Evolutionary conservation across 2,113 vertebrate species (phyloP), one percentile per base, ranked within the genome.

Genomic region (Campylomormyrus numenius): DNA sequence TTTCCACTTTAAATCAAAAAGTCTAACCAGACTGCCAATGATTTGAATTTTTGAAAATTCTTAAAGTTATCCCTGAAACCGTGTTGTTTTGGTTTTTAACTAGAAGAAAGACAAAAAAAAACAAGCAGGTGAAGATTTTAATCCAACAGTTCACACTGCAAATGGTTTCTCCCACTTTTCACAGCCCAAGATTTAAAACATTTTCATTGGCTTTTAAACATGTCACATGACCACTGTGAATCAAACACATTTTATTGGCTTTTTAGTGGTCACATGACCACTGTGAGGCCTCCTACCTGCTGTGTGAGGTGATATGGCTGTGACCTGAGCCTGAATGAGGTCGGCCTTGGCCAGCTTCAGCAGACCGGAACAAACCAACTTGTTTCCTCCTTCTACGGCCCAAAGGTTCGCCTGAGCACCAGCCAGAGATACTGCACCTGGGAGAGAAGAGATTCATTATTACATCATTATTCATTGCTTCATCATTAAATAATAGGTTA

Each of bases 311-410:
- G 96, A 95, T 92, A 99, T 87, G 11, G 96, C 94, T 0, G 92
- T 96, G 94, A 99, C 97, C 6, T 95, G 96, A 89, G 97, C 98
- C 0, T 95, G 94, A 92, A 98, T 96, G 91, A 99, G 90, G 0
- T 96, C 98, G 89, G 97, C 98, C 70, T 98, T 98, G 66, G 97
- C 97, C 89, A 97, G 94, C 94, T 97, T 98, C 92, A 99, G 95
- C 93, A 99, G 95, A 5, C 97, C 97, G 0, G 97, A 98, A 91
- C 98, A 99, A 48, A 99, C 96, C 93, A 99, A 94, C 91, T 98
- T 99, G 93, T 99, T 99, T 66, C 98, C 98, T 92, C 98, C 98
- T 94, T 99, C 98, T 88, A 99, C 97, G 0, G 98, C 96, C 98
- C 98, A 99, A 87, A 98, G 96, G 95, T 97, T 98, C 93, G 97